These are phyloP conservation scores for Sarcophaga subvicina DNA, from an alignment of 2,888 invertebrate species.

Conservation along the genomic window DNA sequence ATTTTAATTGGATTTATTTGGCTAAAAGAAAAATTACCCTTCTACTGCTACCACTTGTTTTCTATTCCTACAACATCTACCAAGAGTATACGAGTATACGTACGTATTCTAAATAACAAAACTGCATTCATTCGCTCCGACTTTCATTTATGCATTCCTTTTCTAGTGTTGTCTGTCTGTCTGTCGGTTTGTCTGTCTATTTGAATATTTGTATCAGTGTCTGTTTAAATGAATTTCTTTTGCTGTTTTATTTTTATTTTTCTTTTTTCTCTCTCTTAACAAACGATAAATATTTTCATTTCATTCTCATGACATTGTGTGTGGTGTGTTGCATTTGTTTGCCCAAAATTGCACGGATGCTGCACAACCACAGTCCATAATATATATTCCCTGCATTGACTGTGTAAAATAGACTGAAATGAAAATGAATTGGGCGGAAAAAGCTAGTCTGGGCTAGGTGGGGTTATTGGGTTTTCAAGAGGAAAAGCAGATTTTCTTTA, in stretches of 20 bases:
- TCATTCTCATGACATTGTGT: slow-evolving; percentile 33
- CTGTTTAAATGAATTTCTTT: slow-evolving; percentile 10
- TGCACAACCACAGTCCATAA: slow-evolving; percentile 45
- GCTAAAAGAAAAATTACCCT: slow-evolving; percentile 59
- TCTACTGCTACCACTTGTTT: slow-evolving; percentile 26
- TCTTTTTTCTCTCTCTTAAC: not conserved
- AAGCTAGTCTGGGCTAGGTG: not conserved
- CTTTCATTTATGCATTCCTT: slow-evolving; percentile 4
- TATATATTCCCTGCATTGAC: slow-evolving; percentile 2
- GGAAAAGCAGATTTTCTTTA: not conserved
- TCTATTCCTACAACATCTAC: slow-evolving; percentile 17
- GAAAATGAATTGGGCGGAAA: slow-evolving; percentile 4
- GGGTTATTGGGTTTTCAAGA: not conserved
- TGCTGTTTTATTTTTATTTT: not conserved
- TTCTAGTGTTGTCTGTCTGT: slow-evolving; percentile 1
- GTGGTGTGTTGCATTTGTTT: slow-evolving; percentile 46
- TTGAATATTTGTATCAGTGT: slow-evolving; percentile 15
- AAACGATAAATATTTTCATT: slow-evolving; percentile 1
- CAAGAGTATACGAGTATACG: not conserved
- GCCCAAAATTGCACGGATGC: not conserved
- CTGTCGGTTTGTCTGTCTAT: slow-evolving; percentile 2
- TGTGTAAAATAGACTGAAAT: not conserved
- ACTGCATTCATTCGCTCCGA: slow-evolving; percentile 36
- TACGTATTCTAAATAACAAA: not conserved
- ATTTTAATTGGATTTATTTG: slow-evolving; percentile 71